Conservation (phyloP, 1,140 invertebrate genomes). For the Tetraneura akinire region DNA sequence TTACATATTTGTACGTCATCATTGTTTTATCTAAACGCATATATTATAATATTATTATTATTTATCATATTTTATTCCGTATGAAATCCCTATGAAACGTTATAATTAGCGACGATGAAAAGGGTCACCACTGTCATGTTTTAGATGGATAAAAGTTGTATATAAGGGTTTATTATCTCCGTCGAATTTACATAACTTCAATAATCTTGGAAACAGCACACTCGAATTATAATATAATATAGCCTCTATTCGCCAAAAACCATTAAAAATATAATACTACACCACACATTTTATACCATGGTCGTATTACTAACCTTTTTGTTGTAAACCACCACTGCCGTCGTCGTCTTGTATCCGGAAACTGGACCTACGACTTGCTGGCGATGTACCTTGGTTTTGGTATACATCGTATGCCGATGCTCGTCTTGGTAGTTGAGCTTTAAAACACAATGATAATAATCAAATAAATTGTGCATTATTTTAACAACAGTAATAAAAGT, state of each 20-base stretch:
- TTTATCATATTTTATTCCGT: neutral
- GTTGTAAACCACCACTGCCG: neutral
- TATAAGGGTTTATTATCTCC: conserved; percentile 25
- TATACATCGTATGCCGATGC: conserved; percentile 81
- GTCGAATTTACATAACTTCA: conserved; percentile 28
- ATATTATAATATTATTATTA: neutral
- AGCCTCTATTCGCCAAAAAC: too few species aligned
- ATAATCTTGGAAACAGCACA: neutral
- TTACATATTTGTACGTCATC: neutral
- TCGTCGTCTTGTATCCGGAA: conserved; percentile 65
- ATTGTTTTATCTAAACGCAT: neutral
- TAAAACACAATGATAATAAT: conserved; percentile 47
- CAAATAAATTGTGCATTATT: too few species aligned
- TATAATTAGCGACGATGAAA: conserved; percentile 36
- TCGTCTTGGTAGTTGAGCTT: conserved; percentile 58
- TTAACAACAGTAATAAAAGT: too few species aligned
- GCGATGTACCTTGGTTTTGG: conserved; percentile 55
- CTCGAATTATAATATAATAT: neutral
- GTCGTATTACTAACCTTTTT: conserved; percentile 34
- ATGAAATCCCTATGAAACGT: neutral
- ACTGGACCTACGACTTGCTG: conserved; percentile 65
- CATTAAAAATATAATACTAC: neutral
- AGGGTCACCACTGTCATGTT: conserved; percentile 28
- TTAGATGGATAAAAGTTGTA: conserved; percentile 1
- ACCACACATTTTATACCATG: neutral